Evolutionary conservation across 2,113 vertebrate genomes (phyloP).

Genomic region (human): GRCh38 chr18:40523501-40524000

Average conservation of each 20-base stretch:
- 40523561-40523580: conserved; percentile 78
- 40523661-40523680: conserved; percentile 63
- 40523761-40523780: conserved; percentile 27
- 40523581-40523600: conserved; percentile 70
- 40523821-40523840: conserved; percentile 62
- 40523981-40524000: neutral
- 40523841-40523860: neutral
- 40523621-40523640: conserved; percentile 71
- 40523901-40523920: conserved; percentile 45
- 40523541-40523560: conserved; percentile 80
- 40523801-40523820: conserved; percentile 53
- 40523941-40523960: neutral
- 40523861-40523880: neutral
- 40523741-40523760: conserved; percentile 47
- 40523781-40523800: neutral
- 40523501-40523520: conserved; percentile 78
- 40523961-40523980: neutral
- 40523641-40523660: conserved; percentile 73
- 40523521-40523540: conserved; percentile 78
- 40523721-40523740: conserved; percentile 25
- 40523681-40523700: conserved; percentile 54
- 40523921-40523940: neutral
- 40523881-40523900: conserved; percentile 47
- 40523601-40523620: conserved; percentile 75
- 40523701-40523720: conserved; percentile 52